Evolutionary conservation across 2,888 invertebrate genomes (phyloP), one percentile per base, ranked within the genome.

Genomic region (Macrosiphum euphorbiae): DNA sequence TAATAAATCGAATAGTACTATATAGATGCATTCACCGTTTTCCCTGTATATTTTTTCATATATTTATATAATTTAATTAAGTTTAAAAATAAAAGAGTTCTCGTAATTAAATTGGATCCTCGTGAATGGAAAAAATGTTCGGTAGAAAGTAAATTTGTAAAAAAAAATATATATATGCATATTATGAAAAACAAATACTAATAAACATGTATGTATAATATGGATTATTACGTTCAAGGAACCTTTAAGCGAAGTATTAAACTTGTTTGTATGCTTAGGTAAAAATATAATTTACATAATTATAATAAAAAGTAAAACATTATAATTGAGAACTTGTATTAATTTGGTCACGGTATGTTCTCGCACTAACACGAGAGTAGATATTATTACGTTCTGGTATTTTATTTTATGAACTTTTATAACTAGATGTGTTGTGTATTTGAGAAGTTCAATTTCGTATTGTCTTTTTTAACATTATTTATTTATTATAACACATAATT

Each of bases 261-360:
- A 35, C 35, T 52, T 50, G 3, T 58, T 55, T 41, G 11, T 28
- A 88, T 7, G 13, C 41, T 58, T 44, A 85, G 10, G 41, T 20
- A 58, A 26, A 41, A 58, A 55, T 89, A 89, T n/a, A 2, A 47
- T 89, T 61, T 61, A 89, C 28, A 89, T 89, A 61, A 61, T 44
- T 3, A 28, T 44, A 44, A 88, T 52, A 55, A 89, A 61, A 67
- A n/a, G 67, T 67, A 67, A n/a, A n/a, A n/a, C n/a, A 67, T 67
- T n/a, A n/a, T 16, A 88, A 58, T 58, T 47, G n/a, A 20, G 13
- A 89, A 89, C n/a, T 55, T 20, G n/a, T 47, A 61, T 61, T 44
- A 61, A 89, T 89, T 47, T 61, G 20, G 61, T 89, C 58, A 89
- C 20, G 61, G 8, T 44, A 61, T 47, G 8, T 47, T 89, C 28